Evolutionary conservation across 2,888 invertebrate species (phyloP).

Genomic region (Orthosia cruda): DNA sequence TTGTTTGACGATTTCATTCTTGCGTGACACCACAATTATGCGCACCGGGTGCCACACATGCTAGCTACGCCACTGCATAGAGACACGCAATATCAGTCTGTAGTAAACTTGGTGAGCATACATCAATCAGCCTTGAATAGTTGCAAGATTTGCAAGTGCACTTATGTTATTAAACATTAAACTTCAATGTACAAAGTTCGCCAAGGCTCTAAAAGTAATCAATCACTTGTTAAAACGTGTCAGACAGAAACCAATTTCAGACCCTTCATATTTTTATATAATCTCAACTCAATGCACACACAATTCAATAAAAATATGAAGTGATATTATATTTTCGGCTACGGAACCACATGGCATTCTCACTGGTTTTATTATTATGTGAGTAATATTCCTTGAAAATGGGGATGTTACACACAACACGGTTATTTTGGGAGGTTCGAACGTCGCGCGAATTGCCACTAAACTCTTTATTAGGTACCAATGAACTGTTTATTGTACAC

Average conservation of each 20-base stretch:
- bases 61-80: too few species aligned
- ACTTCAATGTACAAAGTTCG: conserved; percentile 1
- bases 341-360: conserved; percentile 40
- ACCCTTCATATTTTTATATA: conserved; percentile 2
- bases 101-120: not conserved
- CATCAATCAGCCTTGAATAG: not conserved
- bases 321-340: conserved; percentile 18
- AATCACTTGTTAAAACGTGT: conserved; percentile 10
- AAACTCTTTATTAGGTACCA: conserved; percentile 76
- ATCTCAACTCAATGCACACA: conserved; percentile 45
- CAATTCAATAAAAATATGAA: conserved; percentile 45
- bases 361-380: conserved; percentile 78
- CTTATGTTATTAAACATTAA: conserved; percentile 6
- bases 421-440: conserved; percentile 74
- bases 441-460: conserved; percentile 73
- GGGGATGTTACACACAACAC: conserved; percentile 71
- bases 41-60: too few species aligned
- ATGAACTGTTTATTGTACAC: conserved; percentile 61
- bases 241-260: conserved; percentile 4
- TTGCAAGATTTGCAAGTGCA: not conserved
- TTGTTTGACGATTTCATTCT: too few species aligned
- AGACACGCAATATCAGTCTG: too few species aligned
- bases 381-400: conserved; percentile 71
- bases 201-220: conserved; percentile 1
- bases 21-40: too few species aligned